Base-by-base conservation (phyloP, 2,797 vertebrate species). In the Anomalospiza imberbis region DNA sequence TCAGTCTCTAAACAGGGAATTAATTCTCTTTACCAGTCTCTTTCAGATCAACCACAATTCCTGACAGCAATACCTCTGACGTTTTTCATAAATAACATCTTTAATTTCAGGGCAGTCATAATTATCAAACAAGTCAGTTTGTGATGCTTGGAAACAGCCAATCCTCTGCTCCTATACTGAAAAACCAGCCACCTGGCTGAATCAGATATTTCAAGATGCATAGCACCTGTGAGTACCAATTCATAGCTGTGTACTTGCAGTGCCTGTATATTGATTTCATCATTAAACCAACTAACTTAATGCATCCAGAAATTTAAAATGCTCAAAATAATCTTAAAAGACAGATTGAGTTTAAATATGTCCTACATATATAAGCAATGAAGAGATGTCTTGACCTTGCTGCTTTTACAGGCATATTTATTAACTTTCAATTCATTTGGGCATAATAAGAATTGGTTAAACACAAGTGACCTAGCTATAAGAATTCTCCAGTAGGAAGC, bases 1-100 rank as follows among this genome's bases (percentile, higher is more conserved):
- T 94, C 47, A 80, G 55, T 92, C 94, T 97, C 97, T 97, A 95
- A 97, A 97, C 17, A 22, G 57, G 75, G 68, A 95, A 68, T 94
- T 97, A 95, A 68, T 94, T 97, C 60, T 95, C 89, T 96, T 92
- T 91, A 95, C 47, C 66, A 92, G 57, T 73, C 93, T 77, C 87
- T 96, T 97, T 97, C 84, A 96, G 82, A 87, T 95, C 92, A 95
- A 83, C 17, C 76, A 95, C 78, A 96, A 96, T 29, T 96, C 79
- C 78, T 89, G 88, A 88, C 58, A 96, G 89, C 83, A 97, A 94
- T 67, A 91, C 57, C 91, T 94, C 94, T 5, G 14, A 68, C 36
- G 31, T 71, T 96, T 91, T 94, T 93, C 45, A 92, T 74, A 96
- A 89, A 89, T 36, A 70, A 68, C 51, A 48, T 74, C 38, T 91